A percentile compares a stretch with the other conserved stretches of the same genome.
Conservation (phyloP, 2,888 invertebrate species). For the Scaeva pyrastri region DNA sequence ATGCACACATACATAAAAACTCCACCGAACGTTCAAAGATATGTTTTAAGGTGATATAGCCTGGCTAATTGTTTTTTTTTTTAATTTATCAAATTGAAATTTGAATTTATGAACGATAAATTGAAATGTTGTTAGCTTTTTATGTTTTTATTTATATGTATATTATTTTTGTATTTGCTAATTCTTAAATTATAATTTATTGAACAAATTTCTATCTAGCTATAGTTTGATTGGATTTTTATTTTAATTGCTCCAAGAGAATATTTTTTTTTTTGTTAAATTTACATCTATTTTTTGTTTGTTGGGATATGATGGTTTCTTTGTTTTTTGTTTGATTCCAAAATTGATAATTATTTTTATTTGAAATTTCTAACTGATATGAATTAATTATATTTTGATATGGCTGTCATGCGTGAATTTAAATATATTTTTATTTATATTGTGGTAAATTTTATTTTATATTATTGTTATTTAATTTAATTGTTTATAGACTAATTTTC, state of each 20-base stretch:
- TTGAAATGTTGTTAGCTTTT: slow-evolving; percentile 15
- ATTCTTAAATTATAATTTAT: slow-evolving; percentile 42
- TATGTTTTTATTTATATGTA: slow-evolving; percentile 3
- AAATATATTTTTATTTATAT: not conserved
- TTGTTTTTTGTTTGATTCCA: slow-evolving; percentile 46
- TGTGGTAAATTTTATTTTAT: not conserved
- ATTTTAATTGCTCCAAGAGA: slow-evolving; percentile 46
- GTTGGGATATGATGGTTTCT: slow-evolving; percentile 70
- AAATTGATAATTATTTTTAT: slow-evolving; percentile 51
- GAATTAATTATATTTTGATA: slow-evolving; percentile 59
- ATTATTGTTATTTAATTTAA: slow-evolving; percentile 15
- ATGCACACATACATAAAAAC: slow-evolving; percentile 55
- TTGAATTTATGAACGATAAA: slow-evolving; percentile 73
- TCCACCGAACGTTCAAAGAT: slow-evolving; percentile 81
- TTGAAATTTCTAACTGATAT: slow-evolving; percentile 55
- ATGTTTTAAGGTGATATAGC: slow-evolving; percentile 84
- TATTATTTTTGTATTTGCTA: slow-evolving; percentile 20
- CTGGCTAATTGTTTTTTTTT: slow-evolving; percentile 80
- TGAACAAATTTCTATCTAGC: slow-evolving; percentile 69
- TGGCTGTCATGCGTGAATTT: slow-evolving; percentile 48
- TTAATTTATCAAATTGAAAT: slow-evolving; percentile 58
- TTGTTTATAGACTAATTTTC: slow-evolving; percentile 48
- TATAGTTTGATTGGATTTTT: slow-evolving; percentile 51
- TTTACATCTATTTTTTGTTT: slow-evolving; percentile 22
- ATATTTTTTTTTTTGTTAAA: slow-evolving; percentile 30